These are phyloP conservation scores for Limenitis arthemis DNA, from an alignment of 2,888 invertebrate genomes.

Conservation along the genomic window DNA sequence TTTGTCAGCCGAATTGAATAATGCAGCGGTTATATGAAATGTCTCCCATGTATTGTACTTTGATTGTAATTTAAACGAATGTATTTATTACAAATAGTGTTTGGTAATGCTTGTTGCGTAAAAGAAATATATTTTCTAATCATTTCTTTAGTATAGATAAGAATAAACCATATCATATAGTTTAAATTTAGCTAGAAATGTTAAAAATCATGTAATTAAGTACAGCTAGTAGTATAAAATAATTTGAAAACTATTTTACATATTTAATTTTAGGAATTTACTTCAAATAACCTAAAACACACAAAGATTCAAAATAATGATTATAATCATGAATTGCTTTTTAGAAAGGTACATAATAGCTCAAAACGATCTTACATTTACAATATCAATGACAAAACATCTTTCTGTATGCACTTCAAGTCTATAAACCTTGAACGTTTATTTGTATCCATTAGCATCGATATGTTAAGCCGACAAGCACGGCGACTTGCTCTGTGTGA, in stretches of 20 bases:
- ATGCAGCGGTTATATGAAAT: slow-evolving; percentile 3
- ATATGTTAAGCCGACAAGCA: slow-evolving; percentile 10
- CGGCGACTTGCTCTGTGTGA: slow-evolving; percentile 4
- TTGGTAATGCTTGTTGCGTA: not conserved
- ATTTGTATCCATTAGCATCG: slow-evolving; percentile 15
- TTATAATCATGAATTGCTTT: no score
- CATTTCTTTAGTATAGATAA: not conserved
- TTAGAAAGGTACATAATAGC: not conserved
- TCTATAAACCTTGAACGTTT: slow-evolving; percentile 13
- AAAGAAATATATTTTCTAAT: not conserved
- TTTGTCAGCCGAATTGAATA: slow-evolving; percentile 11
- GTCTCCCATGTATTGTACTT: slow-evolving; percentile 9
- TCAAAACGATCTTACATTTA: not conserved
- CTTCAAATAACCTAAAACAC: no score
- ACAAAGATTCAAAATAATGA: no score
- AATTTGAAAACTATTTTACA: no score
- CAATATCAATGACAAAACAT: not conserved
- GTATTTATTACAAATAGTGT: slow-evolving; percentile 1
- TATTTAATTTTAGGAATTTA: no score
- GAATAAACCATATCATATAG: no score
- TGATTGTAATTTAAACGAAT: slow-evolving; percentile 7
- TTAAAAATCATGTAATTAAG: no score
- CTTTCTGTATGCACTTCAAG: slow-evolving; percentile 5
- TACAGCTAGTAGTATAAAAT: no score
- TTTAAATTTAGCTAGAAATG: no score